phyloP scores from a whole-genome alignment of 2,888 invertebrate genomes.

The Cetonia aurata region DNA sequence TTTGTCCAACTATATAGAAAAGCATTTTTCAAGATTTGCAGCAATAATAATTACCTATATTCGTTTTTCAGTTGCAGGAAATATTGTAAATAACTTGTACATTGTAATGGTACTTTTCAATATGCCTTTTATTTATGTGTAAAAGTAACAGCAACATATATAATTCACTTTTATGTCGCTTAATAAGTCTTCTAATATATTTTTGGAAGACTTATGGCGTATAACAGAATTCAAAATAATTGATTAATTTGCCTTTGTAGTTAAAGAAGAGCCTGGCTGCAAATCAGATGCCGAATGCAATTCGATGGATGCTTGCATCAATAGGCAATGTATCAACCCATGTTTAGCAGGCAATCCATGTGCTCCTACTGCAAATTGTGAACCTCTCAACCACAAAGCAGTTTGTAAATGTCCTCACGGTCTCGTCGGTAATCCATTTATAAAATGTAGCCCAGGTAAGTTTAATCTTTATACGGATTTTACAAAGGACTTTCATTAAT shows the following conservation, averaged over 20 bases:
- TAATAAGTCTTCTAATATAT: constrained; percentile 20
- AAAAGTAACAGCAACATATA: constrained; percentile 55
- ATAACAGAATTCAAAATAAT: constrained; percentile 52
- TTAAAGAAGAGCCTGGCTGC: constrained; percentile 73
- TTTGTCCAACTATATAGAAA: background rate
- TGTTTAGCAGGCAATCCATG: constrained; percentile 80
- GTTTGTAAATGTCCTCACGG: constrained; percentile 82
- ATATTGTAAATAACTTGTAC: constrained; percentile 27
- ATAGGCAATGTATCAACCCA: constrained; percentile 82
- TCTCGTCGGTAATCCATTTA: constrained; percentile 83
- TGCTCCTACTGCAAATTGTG: constrained; percentile 83
- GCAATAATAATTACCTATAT: background rate
- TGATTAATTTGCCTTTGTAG: constrained; percentile 6
- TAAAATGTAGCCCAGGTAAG: constrained; percentile 76
- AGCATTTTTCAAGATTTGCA: constrained; percentile 5
- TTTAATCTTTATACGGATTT: background rate
- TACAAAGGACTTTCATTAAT: background rate
- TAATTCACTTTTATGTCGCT: background rate
- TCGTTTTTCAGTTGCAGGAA: constrained; percentile 36
- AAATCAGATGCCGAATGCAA: constrained; percentile 79
- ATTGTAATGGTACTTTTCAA: constrained; percentile 16
- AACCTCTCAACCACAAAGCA: constrained; percentile 81
- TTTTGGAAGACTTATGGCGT: constrained; percentile 20
- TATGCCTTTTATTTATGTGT: constrained; percentile 31
- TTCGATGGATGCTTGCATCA: constrained; percentile 78